phyloP scores from a whole-genome alignment of 2,113 vertebrate species.

The Heterochromis multidens region DNA sequence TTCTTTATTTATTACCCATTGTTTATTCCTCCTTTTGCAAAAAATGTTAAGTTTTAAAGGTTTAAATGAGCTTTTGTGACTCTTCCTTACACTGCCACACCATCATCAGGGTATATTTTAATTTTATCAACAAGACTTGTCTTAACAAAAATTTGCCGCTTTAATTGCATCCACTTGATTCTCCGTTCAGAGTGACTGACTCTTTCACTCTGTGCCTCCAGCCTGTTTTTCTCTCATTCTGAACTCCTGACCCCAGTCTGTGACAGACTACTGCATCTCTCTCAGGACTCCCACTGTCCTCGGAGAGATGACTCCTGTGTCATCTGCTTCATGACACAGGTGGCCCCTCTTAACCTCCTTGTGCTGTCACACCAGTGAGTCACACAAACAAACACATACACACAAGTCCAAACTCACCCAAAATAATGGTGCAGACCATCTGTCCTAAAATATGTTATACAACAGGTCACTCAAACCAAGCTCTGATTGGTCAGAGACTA shows the following conservation, averaged over 20 bases:
- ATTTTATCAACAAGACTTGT: background rate
- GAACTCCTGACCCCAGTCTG: slow-evolving; percentile 33
- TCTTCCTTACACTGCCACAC: background rate
- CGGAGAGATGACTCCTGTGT: slow-evolving; percentile 14
- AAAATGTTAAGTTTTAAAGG: no score
- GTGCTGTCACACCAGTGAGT: slow-evolving; percentile 35
- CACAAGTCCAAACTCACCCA: background rate
- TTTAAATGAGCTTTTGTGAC: background rate
- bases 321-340: slow-evolving; percentile 37
- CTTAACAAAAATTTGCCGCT: background rate
- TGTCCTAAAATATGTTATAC: slow-evolving; percentile 17
- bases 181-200: background rate
- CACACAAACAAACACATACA: slow-evolving; percentile 17
- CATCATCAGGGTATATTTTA: background rate
- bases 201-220: background rate
- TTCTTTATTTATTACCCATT: background rate
- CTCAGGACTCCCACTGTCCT: slow-evolving; percentile 15
- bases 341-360: slow-evolving; percentile 21
- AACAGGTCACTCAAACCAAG: background rate
- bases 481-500: background rate
- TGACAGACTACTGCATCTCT: slow-evolving; percentile 22
- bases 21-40: background rate
- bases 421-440: slow-evolving; percentile 17
- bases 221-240: background rate
- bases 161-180: background rate